phyloP scores from a whole-genome alignment of 2,888 invertebrate genomes.

The Drosophila colorata region DNA sequence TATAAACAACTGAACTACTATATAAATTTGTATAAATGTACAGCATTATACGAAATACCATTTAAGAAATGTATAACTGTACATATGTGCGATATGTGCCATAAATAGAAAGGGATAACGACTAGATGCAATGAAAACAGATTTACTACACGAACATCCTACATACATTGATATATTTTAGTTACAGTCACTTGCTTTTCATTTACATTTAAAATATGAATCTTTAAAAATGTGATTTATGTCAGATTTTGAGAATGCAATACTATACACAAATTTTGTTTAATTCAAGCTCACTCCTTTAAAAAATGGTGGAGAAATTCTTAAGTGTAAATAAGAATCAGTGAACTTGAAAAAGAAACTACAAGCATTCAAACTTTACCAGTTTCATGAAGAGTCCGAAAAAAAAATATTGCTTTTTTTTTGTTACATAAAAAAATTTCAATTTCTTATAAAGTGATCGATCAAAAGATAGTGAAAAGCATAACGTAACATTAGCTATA shows the following conservation, averaged over 20 bases:
- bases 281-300: not conserved
- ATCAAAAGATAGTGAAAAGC: slow-evolving; percentile 69
- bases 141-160: not conserved
- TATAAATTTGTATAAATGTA: slow-evolving; percentile 56
- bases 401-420: slow-evolving; percentile 7
- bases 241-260: not conserved
- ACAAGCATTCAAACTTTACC: slow-evolving; percentile 2
- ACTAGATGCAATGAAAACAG: not conserved
- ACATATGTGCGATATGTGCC: slow-evolving; percentile 76
- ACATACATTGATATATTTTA: slow-evolving; percentile 36
- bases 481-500: slow-evolving; percentile 59
- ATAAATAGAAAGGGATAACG: slow-evolving; percentile 46
- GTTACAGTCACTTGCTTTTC: slow-evolving; percentile 8
- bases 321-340: slow-evolving; percentile 14
- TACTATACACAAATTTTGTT: slow-evolving; percentile 44
- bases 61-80: slow-evolving; percentile 46
- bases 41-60: slow-evolving; percentile 29
- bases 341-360: not conserved
- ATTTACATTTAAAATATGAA: not conserved
- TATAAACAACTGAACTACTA: slow-evolving; percentile 35
- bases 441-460: slow-evolving; percentile 67
- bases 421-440: slow-evolving; percentile 40
- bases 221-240: slow-evolving; percentile 22
- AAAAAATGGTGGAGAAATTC: slow-evolving; percentile 11
- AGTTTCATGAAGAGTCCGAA: not conserved